Evolutionary conservation across 2,888 invertebrate species (phyloP), one percentile per base, ranked within the genome.

Genomic region (Anoncus sp.): DNA sequence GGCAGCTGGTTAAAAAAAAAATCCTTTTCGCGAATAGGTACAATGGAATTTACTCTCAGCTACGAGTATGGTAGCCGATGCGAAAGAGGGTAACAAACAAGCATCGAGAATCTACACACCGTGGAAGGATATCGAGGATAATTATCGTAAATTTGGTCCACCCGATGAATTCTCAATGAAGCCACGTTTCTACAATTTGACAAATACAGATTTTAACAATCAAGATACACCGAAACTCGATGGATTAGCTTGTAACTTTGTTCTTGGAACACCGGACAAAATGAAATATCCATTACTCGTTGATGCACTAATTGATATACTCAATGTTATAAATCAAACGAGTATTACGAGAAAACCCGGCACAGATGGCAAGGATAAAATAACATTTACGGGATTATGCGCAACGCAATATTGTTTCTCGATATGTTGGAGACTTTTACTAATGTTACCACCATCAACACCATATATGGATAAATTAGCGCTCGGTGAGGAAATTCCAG

Each of bases 321-420:
- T 98, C 55, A 95, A 96, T 87, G 94, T 97, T 0, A 95, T 97
- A 2, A 95, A 97, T 84, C 94, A 97, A 76, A 93, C 92, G 18
- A 87, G 85, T 72, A 83, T 89, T 75, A 77, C 85, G n/a, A 86
- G 85, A 69, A 90, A 88, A 74, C 18, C 77, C 27, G 66, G 70
- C 1, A 24, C 82, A 3, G 90, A 91, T 35, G 84, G 84, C 47
- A 90, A 90, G 75, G 90, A 91, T 55, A 90, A 89, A 75, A 85
- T 90, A 73, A 89, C 94, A 0, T 93, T 94, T 62, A 93, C 96
- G 53, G 94, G 95, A 3, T 91, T 96, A 4, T 96, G 97, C 83
- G 96, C 97, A 0, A 95, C 97, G 72, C 97, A 98, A 87, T 98
- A 98, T 92, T 97, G 98, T 90, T 98, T 97, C 90, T 96, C 95